Percentiles rank a stretch among this genome's conserved stretches.
phyloP scores from a whole-genome alignment of 1,140 invertebrate species.

The Sycobia sp. region DNA sequence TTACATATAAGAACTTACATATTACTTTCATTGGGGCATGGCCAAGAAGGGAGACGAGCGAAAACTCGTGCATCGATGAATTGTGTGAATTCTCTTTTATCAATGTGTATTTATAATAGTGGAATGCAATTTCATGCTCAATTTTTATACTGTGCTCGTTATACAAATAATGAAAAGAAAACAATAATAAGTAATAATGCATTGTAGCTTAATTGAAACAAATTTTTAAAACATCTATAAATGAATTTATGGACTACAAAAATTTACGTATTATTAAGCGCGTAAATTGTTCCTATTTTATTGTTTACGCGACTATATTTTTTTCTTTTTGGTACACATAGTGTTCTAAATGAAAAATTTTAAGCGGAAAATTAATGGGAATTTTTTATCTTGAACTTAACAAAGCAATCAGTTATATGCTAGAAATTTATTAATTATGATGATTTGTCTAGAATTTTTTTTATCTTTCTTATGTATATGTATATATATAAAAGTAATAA shows the following conservation, averaged over 20 bases:
- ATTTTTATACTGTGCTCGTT: slow-evolving; percentile 54
- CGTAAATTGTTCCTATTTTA: slow-evolving; percentile 50
- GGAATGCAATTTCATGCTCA: slow-evolving; percentile 42
- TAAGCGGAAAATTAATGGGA: not conserved
- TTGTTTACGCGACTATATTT: slow-evolving; percentile 44
- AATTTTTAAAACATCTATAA: slow-evolving; percentile 14
- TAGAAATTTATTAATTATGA: slow-evolving; percentile 28
- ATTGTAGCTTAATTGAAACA: slow-evolving; percentile 9
- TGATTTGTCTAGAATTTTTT: slow-evolving; percentile 24
- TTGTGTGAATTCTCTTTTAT: slow-evolving; percentile 25
- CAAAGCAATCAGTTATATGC: slow-evolving; percentile 17
- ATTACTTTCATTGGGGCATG: no score
- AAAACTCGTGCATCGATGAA: not conserved
- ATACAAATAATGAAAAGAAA: slow-evolving; percentile 21
- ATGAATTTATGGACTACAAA: slow-evolving; percentile 5
- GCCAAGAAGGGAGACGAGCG: not conserved
- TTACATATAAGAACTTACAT: no score
- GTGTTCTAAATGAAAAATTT: slow-evolving; percentile 26
- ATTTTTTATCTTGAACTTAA: slow-evolving; percentile 27
- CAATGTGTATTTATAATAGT: slow-evolving; percentile 27
- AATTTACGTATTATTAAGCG: slow-evolving; percentile 31
- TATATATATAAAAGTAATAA: slow-evolving; percentile 27
- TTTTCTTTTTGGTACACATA: slow-evolving; percentile 21
- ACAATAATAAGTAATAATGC: slow-evolving; percentile 13
- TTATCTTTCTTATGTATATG: slow-evolving; percentile 25